Percentiles rank a stretch among this genome's conserved stretches.
Evolutionary conservation across 2,113 vertebrate species (phyloP).

Genomic region (Myotis brandtii): DNA sequence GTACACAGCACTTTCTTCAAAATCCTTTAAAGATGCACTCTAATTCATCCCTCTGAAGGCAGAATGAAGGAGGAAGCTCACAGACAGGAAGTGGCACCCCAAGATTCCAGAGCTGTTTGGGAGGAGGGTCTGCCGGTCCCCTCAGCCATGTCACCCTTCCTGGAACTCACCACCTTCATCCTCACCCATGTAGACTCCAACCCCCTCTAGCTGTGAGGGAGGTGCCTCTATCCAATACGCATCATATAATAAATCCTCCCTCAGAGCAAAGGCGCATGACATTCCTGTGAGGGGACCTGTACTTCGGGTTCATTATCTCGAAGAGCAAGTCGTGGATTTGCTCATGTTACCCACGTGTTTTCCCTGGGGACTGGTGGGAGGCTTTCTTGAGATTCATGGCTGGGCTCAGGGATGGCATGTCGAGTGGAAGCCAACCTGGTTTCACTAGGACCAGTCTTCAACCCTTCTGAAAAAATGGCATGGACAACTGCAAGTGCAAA

Average conservation of each 20-base stretch:
- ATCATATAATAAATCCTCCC: background rate
- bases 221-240: background rate
- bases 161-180: background rate
- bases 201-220: too few relatives aligned
- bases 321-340: background rate
- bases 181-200: fast-evolving
- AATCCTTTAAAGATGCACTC: background rate
- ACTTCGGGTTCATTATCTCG: background rate
- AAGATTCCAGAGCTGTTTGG: background rate
- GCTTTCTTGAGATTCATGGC: background rate
- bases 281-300: background rate
- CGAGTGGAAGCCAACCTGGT: background rate
- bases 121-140: background rate
- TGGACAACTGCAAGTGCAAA: background rate
- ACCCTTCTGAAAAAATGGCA: background rate
- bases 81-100: background rate
- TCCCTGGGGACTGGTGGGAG: background rate
- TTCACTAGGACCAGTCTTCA: background rate
- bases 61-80: background rate
- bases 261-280: background rate
- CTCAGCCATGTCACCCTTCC: too few relatives aligned
- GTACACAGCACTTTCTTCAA: background rate
- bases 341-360: background rate
- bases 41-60: background rate
- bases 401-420: background rate